Conservation (phyloP, 2,797 vertebrate genomes). For the Enoplosus armatus region DNA sequence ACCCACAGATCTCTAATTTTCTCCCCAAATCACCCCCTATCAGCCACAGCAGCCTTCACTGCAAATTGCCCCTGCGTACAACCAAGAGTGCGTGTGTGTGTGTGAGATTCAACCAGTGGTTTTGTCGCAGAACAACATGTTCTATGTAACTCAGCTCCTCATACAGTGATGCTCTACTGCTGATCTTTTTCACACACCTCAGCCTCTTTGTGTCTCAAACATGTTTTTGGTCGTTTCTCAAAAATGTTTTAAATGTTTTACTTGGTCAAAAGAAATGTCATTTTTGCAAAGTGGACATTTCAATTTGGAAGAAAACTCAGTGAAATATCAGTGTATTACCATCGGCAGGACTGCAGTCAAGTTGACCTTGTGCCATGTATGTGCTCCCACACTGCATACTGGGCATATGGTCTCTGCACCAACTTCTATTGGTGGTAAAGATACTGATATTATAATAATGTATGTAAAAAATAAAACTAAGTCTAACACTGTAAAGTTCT, state of each 20-base stretch:
- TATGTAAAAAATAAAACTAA: not conserved
- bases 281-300: conserved; percentile 17
- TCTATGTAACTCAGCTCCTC: conserved; percentile 40
- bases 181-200: conserved; percentile 20
- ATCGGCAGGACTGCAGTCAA: not conserved
- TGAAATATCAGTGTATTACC: not conserved
- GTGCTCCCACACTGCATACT: not conserved
- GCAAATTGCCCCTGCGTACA: conserved; percentile 68
- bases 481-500: not conserved
- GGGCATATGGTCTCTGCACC: not conserved
- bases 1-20: conserved; percentile 65
- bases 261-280: not conserved
- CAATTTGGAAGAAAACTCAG: not conserved
- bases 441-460: not conserved
- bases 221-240: not conserved
- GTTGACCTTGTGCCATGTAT: conserved; percentile 19
- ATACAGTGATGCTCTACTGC: conserved; percentile 10
- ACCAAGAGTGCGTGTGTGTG: conserved; percentile 5
- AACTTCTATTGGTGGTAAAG: not conserved
- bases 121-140: conserved; percentile 54
- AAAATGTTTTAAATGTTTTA: not conserved
- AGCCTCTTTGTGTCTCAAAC: not conserved
- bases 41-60: conserved; percentile 74
- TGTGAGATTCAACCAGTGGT: conserved; percentile 40
- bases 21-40: conserved; percentile 66